Base-by-base conservation (phyloP, 2,113 vertebrate species). In the Catharus fuscescens region DNA sequence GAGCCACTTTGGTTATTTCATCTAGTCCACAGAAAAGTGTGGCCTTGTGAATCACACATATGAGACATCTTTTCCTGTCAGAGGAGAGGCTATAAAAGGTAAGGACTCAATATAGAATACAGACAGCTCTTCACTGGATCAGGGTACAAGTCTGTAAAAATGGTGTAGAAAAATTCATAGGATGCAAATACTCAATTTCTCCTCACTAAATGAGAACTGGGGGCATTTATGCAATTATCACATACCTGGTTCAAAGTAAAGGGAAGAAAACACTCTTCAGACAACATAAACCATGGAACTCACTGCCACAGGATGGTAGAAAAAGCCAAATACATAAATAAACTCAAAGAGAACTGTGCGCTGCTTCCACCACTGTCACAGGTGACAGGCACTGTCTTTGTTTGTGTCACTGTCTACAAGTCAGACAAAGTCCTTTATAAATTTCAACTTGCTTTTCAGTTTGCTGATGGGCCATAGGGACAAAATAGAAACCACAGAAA, bases 331-430 rank as follows among this genome's bases (percentile, higher is more conserved):
- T 14, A 29, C 9, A 47, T 21, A 24, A 85, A 32, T 1, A 24
- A 25, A 57, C 36, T 50, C 71, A 62, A 74, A 64, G 61, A 82
- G 40, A 64, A 6, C 36, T 10, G 9, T 7, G 5, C 6, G 47
- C 15, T 25, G 8, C 13, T 71, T 36, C 61, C 26, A 85, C 10
- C 18, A 1, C 36, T 64, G 57, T 20, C 53, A 42, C 2, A 71
- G 29, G 10, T 5, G 42, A 28, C 0, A 0, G 60, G 26, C 13
- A 76, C 14, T 0, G 2, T 5, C 40, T 6, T 11, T 10, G 47
- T 40, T 13, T 20, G 11, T 32, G 42, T 44, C 20, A 32, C 31
- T 23, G 5, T 0, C 6, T 28, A 31, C 36, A 12, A 8, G 13
- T 10, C 36, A 69, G 29, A 31, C 11, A 1, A 56, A 83, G 11